Base-by-base conservation (phyloP, 2,797 vertebrate species). In the Steatocranus sp. region DNA sequence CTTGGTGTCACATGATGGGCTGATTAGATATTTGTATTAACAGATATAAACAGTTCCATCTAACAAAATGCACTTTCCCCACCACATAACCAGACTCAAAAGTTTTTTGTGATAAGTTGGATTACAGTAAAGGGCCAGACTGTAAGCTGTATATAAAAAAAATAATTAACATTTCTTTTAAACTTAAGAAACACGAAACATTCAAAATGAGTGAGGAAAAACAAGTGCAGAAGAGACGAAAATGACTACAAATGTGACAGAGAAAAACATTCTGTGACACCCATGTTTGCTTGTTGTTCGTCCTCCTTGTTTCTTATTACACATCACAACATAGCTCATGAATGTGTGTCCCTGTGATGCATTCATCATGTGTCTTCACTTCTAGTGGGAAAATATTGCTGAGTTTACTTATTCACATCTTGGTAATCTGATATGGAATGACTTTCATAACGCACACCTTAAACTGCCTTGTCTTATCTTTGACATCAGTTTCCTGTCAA, bases 111-210 rank as follows among this genome's bases (percentile, higher is more conserved):
- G 14, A 68, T 7, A 15, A 68, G 14, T 43, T 3, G 0, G 63
- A 43, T 25, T 43, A 43, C 36, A 15, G 20, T 68, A 68, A 66
- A 41, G 3, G 20, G 20, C 38, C 63, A 68, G 63, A 41, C 1
- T 68, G 36, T 38, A 41, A 41, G 20, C 20, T 41, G 36, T 68
- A 61, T 36, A 61, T 25, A 25, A 43, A 68, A 25, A 11, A 11
- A 1, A 0, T 25, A 11, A 43, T 68, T 43, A 68, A 1, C 5
- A 43, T 68, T 68, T 61, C 2, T 61, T 32, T 32, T n/a, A 34
- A n/a, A 61, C 0, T 7, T 25, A 27, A 14, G 14, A 17, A 46
- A 70, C 0, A 43, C 1, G 0, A 25, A 70, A 70, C 6, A 17
- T 17, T 70, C 2, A 27, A 70, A 46, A 17, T 10, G 15, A 43